phyloP scores from a whole-genome alignment of 2,113 vertebrate species.

The Falco punctatus region DNA sequence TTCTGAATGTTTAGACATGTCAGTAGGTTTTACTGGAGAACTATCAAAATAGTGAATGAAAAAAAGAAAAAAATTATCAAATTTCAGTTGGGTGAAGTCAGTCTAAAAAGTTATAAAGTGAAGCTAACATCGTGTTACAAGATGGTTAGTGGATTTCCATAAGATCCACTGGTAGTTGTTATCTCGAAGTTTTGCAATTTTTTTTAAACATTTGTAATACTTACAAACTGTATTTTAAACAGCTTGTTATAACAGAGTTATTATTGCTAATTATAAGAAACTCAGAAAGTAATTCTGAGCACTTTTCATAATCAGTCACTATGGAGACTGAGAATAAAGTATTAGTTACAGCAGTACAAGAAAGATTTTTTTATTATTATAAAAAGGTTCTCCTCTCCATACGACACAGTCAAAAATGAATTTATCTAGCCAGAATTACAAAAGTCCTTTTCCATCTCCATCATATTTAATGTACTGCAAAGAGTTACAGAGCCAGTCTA shows the following conservation, averaged over 20 bases:
- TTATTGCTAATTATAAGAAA: neutral
- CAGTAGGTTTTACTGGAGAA: neutral
- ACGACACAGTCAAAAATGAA: neutral
- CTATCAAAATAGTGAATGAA: neutral
- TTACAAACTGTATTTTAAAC: neutral
- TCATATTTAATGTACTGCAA: neutral
- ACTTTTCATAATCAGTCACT: neutral
- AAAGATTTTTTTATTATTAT: neutral
- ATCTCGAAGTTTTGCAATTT: neutral
- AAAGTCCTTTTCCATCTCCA: neutral
- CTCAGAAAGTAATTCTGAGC: neutral
- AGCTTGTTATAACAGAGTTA: neutral
- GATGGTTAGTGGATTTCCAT: neutral
- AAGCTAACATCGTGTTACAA: neutral
- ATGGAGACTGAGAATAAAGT: neutral
- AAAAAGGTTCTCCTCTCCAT: neutral
- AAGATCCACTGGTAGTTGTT: neutral
- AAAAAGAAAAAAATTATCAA: neutral
- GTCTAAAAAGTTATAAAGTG: neutral
- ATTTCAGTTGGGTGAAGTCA: neutral
- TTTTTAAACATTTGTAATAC: neutral
- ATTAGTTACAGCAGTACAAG: neutral
- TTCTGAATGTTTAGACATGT: neutral
- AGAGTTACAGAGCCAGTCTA: neutral
- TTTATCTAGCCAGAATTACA: neutral